Percentiles rank a stretch among this genome's conserved stretches.
Conservation (phyloP, 2,797 vertebrate species). For the Myotis findleyi region DNA sequence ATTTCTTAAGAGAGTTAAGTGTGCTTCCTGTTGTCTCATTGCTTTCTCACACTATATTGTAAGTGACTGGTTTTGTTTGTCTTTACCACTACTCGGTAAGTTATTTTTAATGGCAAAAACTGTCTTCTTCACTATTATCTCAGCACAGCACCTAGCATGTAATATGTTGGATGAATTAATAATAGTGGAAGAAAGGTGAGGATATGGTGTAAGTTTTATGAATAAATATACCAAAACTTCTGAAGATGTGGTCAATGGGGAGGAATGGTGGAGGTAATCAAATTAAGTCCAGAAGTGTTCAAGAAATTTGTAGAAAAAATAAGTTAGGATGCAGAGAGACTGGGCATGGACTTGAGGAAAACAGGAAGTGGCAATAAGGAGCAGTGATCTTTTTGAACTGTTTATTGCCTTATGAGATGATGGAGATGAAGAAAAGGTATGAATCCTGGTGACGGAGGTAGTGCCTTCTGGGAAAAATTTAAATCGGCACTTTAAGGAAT, state of each 20-base stretch:
- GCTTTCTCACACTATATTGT: neutral
- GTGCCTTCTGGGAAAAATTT: neutral
- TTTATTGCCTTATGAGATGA: conserved; percentile 4
- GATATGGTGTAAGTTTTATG: neutral
- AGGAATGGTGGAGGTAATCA: neutral
- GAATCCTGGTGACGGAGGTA: neutral
- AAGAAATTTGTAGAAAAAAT: conserved; percentile 7
- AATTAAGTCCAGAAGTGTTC: neutral
- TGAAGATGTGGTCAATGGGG: neutral
- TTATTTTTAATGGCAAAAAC: neutral
- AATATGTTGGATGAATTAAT: neutral
- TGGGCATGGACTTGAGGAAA: neutral
- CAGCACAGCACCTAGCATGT: neutral
- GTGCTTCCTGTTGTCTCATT: neutral
- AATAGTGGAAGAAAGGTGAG: neutral
- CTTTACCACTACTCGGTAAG: neutral
- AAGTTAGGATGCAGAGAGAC: neutral
- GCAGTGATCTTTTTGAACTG: neutral
- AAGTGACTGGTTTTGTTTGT: neutral
- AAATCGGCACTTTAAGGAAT: neutral
- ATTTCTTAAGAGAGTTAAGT: neutral
- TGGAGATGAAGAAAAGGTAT: neutral
- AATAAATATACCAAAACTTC: neutral
- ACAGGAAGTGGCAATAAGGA: neutral
- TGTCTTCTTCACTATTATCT: neutral